Evolutionary conservation across 2,797 vertebrate species (phyloP).

Genomic region (Fringilla coelebs): DNA sequence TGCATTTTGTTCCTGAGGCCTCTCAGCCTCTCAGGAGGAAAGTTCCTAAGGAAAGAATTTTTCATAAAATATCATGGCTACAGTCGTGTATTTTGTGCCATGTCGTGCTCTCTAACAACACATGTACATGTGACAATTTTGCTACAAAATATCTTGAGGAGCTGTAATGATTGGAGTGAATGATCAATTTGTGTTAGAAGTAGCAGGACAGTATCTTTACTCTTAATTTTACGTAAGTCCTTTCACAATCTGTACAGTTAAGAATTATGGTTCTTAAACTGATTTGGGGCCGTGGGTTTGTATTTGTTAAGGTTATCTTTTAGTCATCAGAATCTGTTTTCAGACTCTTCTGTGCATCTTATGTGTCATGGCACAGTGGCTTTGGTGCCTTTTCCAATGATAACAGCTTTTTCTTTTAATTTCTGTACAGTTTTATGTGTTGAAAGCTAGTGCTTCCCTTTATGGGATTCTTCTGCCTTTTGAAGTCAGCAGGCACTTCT

Average conservation of each 20-base stretch:
- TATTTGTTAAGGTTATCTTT: neutral
- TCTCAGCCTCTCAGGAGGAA: too few relatives aligned
- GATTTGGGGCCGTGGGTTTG: neutral
- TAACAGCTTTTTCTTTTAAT: neutral
- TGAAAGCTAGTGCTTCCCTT: neutral
- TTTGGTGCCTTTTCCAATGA: neutral
- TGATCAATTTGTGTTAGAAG: neutral
- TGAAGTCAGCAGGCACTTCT: neutral
- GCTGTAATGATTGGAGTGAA: neutral
- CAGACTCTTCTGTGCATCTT: fast-evolving
- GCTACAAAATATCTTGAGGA: neutral
- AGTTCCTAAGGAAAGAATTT: too few relatives aligned
- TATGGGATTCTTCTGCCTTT: neutral
- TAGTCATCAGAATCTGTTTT: neutral
- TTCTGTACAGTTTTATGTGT: neutral
- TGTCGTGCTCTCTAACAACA: too few relatives aligned
- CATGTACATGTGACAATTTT: fast-evolving
- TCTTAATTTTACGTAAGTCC: neutral
- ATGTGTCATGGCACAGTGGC: neutral
- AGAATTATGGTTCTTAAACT: neutral
- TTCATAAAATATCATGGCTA: too few relatives aligned
- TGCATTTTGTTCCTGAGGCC: too few relatives aligned
- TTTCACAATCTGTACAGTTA: neutral
- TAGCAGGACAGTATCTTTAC: neutral
- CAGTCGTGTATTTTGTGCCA: too few relatives aligned